Conservation (phyloP, 1,140 invertebrate genomes). For the Coelopa frigida region DNA sequence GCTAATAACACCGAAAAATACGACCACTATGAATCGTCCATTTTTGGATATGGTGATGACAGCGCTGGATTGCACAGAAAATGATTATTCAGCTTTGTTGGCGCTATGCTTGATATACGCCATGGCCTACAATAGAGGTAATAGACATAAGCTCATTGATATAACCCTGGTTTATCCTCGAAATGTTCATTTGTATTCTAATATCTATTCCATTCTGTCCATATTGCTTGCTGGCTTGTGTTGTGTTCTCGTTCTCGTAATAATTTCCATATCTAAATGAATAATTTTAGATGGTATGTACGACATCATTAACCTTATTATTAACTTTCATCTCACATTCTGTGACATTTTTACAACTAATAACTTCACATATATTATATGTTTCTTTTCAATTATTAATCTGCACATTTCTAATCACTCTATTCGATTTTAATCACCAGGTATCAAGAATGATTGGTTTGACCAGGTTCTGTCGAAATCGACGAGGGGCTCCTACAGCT, state of each 20-base stretch:
- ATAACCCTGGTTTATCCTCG: not conserved
- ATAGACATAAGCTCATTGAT: slow-evolving; percentile 1
- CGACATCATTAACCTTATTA: not conserved
- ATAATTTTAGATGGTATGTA: slow-evolving; percentile 21
- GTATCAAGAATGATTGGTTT: slow-evolving; percentile 65
- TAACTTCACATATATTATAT: not conserved
- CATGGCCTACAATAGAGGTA: slow-evolving; percentile 89
- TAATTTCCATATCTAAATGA: slow-evolving; percentile 2
- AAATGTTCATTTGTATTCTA: not conserved
- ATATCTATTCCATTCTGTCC: slow-evolving; percentile 3
- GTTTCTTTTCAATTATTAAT: slow-evolving; percentile 1
- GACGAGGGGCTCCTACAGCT: slow-evolving; percentile 44
- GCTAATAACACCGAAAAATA: slow-evolving; percentile 20
- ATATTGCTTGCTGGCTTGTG: slow-evolving; percentile 10
- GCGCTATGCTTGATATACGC: slow-evolving; percentile 88
- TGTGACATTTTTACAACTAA: not conserved
- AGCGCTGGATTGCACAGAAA: slow-evolving; percentile 76
- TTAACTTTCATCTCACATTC: not conserved
- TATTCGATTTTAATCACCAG: slow-evolving; percentile 44
- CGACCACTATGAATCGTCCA: slow-evolving; percentile 47
- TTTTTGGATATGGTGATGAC: slow-evolving; percentile 85
- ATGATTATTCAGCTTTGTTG: slow-evolving; percentile 92
- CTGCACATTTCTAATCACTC: not conserved
- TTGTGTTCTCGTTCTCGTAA: slow-evolving; percentile 6
- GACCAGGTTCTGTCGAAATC: slow-evolving; percentile 54